A percentile compares a stretch with the other conserved stretches of the same genome.
Evolutionary conservation across 2,888 invertebrate species (phyloP).

Genomic region (Dicycla oo): DNA sequence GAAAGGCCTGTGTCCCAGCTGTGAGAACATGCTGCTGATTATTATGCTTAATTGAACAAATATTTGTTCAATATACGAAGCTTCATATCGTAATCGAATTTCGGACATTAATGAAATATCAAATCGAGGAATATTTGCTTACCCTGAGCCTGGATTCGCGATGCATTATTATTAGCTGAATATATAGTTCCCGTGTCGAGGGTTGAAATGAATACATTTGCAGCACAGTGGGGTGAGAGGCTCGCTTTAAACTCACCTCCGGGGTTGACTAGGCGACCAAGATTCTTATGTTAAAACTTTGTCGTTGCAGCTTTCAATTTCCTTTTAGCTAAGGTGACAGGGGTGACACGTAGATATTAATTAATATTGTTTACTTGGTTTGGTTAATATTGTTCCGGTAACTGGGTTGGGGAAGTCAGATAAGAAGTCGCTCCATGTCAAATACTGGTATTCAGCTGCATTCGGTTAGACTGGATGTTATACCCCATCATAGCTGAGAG

Average conservation of each 20-base stretch:
- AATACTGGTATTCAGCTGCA: no score
- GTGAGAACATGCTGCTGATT: no score
- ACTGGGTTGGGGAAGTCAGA: no score
- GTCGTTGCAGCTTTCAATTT: neutral
- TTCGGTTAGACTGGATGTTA: no score
- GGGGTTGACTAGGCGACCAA: no score
- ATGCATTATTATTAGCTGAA: neutral
- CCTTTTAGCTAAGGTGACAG: neutral
- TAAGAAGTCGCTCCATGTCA: no score
- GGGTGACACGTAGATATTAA: neutral
- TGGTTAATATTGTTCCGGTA: no score
- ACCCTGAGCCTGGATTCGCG: neutral
- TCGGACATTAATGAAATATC: neutral
- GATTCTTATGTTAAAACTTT: neutral
- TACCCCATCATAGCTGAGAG: no score
- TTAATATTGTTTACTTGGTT: no score
- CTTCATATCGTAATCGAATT: neutral
- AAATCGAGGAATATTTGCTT: neutral
- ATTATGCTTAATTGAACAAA: no score
- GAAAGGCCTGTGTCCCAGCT: no score
- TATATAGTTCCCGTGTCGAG: neutral
- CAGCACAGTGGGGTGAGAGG: neutral
- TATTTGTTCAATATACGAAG: neutral
- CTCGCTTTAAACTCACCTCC: no score
- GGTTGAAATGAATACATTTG: neutral